Percentiles rank a stretch among this genome's conserved stretches.
Conservation (phyloP, 2,113 vertebrate genomes). For the Delphinapterus leucas region DNA sequence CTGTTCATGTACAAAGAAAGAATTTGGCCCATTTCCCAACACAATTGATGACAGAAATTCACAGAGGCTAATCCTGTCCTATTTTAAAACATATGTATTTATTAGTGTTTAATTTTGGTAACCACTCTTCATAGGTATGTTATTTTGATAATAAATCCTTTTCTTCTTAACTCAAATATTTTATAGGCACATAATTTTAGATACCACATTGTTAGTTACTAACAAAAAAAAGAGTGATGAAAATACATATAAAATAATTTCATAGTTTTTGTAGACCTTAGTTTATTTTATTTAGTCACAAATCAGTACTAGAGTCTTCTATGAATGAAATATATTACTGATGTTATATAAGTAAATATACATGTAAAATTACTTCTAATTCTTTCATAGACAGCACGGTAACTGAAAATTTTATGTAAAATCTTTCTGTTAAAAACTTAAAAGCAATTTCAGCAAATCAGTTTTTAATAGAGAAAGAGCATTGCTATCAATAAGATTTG, state of each 20-base stretch:
- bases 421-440: neutral
- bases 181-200: neutral
- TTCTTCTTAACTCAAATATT: neutral
- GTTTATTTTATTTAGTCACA: neutral
- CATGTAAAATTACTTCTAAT: neutral
- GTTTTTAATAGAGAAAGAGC: neutral
- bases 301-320: neutral
- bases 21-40: slow-evolving; percentile 37
- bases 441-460: neutral
- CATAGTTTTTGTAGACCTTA: neutral
- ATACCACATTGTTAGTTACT: neutral
- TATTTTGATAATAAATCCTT: slow-evolving; percentile 28
- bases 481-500: neutral
- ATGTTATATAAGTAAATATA: slow-evolving; percentile 17
- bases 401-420: neutral
- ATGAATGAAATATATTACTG: neutral
- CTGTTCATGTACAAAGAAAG: neutral
- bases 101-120: slow-evolving; percentile 33
- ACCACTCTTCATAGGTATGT: slow-evolving; percentile 13
- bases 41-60: slow-evolving; percentile 48
- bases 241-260: neutral
- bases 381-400: neutral
- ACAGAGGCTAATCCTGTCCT: slow-evolving; percentile 29
- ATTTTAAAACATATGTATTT: slow-evolving; percentile 40
- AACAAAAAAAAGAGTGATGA: neutral